A percentile compares a stretch with the other conserved stretches of the same genome.
Conservation (phyloP, 2,888 invertebrate genomes). For the Crossocerus cetratus region DNA sequence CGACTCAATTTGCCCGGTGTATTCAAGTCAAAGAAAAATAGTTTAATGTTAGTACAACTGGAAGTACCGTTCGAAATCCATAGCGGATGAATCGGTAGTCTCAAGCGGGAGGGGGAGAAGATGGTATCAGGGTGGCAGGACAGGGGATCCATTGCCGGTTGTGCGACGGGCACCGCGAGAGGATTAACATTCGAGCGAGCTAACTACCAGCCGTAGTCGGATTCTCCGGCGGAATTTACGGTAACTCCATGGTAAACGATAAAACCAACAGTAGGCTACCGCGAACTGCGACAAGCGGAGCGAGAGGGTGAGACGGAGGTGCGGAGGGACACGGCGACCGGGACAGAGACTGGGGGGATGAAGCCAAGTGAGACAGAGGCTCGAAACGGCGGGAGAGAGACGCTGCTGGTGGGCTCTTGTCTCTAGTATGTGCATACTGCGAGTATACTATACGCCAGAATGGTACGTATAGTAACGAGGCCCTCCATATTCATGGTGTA, state of each 20-base stretch:
- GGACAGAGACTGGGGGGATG: slow-evolving; percentile 32
- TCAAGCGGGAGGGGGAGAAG: slow-evolving; percentile 8
- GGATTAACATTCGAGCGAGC: slow-evolving; percentile 64
- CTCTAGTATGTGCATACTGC: slow-evolving; percentile 50
- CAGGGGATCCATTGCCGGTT: slow-evolving; percentile 7
- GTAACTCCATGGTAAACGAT: slow-evolving; percentile 69
- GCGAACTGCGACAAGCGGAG: slow-evolving; percentile 35
- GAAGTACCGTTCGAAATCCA: no score
- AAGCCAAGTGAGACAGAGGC: slow-evolving; percentile 16
- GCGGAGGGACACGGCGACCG: slow-evolving; percentile 33
- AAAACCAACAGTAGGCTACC: slow-evolving; percentile 65
- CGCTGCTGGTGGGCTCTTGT: slow-evolving; percentile 34
- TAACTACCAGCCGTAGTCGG: slow-evolving; percentile 58
- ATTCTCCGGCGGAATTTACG: slow-evolving; percentile 62
- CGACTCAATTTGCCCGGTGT: no score
- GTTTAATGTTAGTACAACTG: no score
- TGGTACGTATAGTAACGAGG: slow-evolving; percentile 71
- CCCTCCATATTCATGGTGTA: slow-evolving; percentile 75
- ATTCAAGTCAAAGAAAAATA: no score
- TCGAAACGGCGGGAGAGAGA: slow-evolving; percentile 15
- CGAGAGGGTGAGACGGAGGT: slow-evolving; percentile 21
- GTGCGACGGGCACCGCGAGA: slow-evolving; percentile 36
- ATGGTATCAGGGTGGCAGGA: slow-evolving; percentile 23
- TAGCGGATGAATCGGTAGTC: no score
- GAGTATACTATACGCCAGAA: slow-evolving; percentile 58